Base-by-base conservation (phyloP, 2,888 invertebrate species). In the Prionchulus punctatus region DNA sequence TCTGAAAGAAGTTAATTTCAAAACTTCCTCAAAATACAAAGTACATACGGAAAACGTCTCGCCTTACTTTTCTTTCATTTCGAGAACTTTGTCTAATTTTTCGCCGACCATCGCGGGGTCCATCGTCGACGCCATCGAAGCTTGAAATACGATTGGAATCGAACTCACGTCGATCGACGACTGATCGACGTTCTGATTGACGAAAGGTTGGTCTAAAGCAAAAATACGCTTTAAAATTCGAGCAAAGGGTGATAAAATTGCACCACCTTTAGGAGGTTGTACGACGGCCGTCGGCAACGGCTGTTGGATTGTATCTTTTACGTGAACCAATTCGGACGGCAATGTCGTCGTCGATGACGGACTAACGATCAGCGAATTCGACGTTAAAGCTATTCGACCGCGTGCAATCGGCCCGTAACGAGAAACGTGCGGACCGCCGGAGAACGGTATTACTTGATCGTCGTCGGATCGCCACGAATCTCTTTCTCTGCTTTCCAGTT, bases 201-300 rank as follows among this genome's bases (percentile, higher is more conserved):
- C 49, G 31, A 53, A 23, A 30, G 30, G 58, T 7, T 36, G 48
- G 31, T 36, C 36, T 49, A 49, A 12, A 53, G 18, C 23, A 2
- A 49, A n/a, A n/a, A 45, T n/a, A 36, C 7, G 18, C 18, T 36
- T 36, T 12, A 36, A 36, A 36, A 36, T 36, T 36, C 7, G 18
- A 18, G 7, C 18, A 7, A 18, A 12, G 7, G 36, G 18, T 7
- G 18, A 36, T 36, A 36, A 36, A 12, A 7, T 36, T 36, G 7
- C 36, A 7, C 12, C 43, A 58, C 59, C 42, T 52, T 58, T 58
- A 25, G 61, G 50, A 1, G 62, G 62, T 48, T 63, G 61, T 4
- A 60, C 59, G 52, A 58, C 61, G 26, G 57, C 58, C n/a, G 53
- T 57, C 7, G 55, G 25, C 23, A 57, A 43, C 18, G 52, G 51